Evolutionary conservation across 2,797 vertebrate species (phyloP), one percentile per base, ranked within the genome.

Genomic region (Enteromius unitaeniatus): DNA sequence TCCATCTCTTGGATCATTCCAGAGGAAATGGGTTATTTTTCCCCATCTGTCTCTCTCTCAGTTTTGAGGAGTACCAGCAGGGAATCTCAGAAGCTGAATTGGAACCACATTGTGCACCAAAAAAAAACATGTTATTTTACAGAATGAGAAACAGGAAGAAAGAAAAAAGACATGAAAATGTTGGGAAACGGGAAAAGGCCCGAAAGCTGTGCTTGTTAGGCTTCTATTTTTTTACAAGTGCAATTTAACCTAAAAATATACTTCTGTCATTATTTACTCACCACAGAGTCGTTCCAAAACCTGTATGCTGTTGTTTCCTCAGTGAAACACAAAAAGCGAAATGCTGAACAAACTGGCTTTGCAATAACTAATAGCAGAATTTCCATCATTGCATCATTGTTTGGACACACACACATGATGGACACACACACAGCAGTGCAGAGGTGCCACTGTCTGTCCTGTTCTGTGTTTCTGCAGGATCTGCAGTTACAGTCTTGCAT

Each of bases 401-500:
- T 34, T n/a, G 3, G 19, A 40, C 77, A 40, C 60, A 62, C 64
- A 76, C 62, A 53, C 72, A 45, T n/a, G n/a, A n/a, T n/a, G n/a
- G n/a, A 40, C 77, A 40, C 60, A 62, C 65, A 76, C 64, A 53
- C 72, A 45, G 23, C 26, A 42, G 51, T 58, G 42, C 82, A 77
- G n/a, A 78, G 9, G 70, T 47, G 26, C 75, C 67, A 75, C 78
- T 75, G 75, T 86, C 65, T 87, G 65, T 80, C 65, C n/a, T 88
- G 83, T 88, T 64, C 75, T 88, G 73, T 89, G 85, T 91, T 80
- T 87, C 84, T 87, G 81, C 89, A 92, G 91, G 89, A 77, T 31
- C 65, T 88, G 84, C 85, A 85, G 84, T 81, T 90, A 89, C 79
- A 91, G 82, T 78, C 89, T 49, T 81, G 84, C 62, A 53, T 62